Evolutionary conservation across 23 tunicate genomes (phyloP).

Genomic region (Botrylloides violaceus): DNA sequence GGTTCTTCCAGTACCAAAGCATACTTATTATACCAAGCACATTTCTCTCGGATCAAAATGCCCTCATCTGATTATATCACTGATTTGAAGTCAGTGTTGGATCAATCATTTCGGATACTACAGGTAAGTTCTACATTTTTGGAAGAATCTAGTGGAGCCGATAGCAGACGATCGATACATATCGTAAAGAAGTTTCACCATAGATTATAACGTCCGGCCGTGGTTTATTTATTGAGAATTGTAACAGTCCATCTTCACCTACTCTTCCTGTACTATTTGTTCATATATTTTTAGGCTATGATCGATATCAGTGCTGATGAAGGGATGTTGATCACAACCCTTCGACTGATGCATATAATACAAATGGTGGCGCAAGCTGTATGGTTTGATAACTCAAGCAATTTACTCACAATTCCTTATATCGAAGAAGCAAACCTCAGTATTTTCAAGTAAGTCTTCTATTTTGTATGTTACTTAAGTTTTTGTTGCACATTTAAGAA

Average conservation of each 20-base stretch:
- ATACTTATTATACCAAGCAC: conserved; percentile 64
- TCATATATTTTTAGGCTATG: conserved; percentile 52
- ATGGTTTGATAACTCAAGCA: conserved; percentile 57
- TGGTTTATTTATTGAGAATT: no score
- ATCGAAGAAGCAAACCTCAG: conserved; percentile 26
- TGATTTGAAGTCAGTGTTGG: conserved; percentile 90
- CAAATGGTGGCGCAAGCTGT: conserved; percentile 97
- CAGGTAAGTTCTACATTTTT: conserved; percentile 51
- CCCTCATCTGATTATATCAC: conserved; percentile 94
- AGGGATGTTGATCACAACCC: conserved; percentile 88
- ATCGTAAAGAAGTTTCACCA: no score
- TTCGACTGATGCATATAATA: conserved; percentile 72
- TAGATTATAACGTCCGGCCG: no score
- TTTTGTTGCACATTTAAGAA: neutral
- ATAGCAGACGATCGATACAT: no score
- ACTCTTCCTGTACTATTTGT: no score
- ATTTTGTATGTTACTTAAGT: neutral
- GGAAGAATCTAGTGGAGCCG: no score
- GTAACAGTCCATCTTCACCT: no score
- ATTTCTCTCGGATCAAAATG: conserved; percentile 69
- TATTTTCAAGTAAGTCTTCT: conserved; percentile 48
- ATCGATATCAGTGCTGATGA: conserved; percentile 82
- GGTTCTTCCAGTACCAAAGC: conserved; percentile 82
- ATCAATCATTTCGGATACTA: conserved; percentile 84
- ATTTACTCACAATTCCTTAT: conserved; percentile 54